Conservation (phyloP, 1,140 invertebrate species). For the Tetramorium parvispinum region DNA sequence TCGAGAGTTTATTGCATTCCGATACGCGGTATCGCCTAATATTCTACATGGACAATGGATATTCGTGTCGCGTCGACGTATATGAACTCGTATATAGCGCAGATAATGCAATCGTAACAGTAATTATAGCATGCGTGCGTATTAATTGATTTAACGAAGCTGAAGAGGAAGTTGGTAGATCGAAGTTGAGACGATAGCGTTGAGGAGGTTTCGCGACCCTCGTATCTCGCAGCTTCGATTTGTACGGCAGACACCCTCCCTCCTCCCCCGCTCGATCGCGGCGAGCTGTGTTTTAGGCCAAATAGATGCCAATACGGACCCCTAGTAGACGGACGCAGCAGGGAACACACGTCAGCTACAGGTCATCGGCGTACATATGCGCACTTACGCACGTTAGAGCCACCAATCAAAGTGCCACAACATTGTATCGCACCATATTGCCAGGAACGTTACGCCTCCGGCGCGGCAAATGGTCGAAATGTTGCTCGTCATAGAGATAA, state of each 20-base stretch:
- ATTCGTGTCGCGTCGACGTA: not conserved
- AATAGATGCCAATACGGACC: slow-evolving; percentile 47
- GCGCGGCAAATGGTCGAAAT: slow-evolving; percentile 53
- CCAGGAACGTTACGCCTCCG: slow-evolving; percentile 63
- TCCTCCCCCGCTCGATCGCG: not conserved
- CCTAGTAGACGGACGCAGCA: slow-evolving; percentile 33
- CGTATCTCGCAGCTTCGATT: not conserved
- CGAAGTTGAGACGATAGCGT: not conserved
- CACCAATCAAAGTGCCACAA: slow-evolving; percentile 67
- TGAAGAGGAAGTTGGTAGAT: not conserved
- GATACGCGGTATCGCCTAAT: not conserved
- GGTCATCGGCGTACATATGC: slow-evolving; percentile 43
- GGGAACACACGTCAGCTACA: slow-evolving; percentile 67
- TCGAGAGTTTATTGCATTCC: slow-evolving; percentile 8
- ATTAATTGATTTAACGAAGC: not conserved
- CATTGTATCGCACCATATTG: slow-evolving; percentile 58
- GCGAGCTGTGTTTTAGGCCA: slow-evolving; percentile 38
- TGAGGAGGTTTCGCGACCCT: not conserved
- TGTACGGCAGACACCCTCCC: not conserved
- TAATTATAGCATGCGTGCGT: not conserved
- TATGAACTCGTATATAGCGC: not conserved
- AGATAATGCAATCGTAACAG: not conserved
- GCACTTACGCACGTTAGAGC: slow-evolving; percentile 54
- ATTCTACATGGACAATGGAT: not conserved
- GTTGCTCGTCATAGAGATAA: slow-evolving; percentile 43